phyloP scores from a whole-genome alignment of 2,113 vertebrate species.

The Meriones unguiculatus region DNA sequence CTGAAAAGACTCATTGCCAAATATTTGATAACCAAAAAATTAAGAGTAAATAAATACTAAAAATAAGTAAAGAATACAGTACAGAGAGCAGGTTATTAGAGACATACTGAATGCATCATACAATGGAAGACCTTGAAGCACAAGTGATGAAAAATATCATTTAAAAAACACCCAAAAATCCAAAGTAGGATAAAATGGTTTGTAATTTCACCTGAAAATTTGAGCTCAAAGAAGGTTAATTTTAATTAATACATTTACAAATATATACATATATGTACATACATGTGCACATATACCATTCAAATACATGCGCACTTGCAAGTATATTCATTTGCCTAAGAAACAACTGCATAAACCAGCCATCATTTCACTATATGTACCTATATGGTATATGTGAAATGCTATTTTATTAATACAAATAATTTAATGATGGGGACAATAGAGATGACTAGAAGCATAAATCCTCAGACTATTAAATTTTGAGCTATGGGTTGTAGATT shows the following conservation, averaged over 20 bases:
- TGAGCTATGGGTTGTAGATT: background rate
- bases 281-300: background rate
- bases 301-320: background rate
- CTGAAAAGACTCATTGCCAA: background rate
- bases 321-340: background rate
- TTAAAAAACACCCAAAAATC: background rate
- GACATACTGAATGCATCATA: background rate
- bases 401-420: background rate
- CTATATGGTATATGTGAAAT: background rate
- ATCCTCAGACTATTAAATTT: background rate
- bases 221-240: background rate
- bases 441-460: background rate
- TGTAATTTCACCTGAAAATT: background rate
- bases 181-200: background rate
- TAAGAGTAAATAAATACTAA: background rate
- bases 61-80: background rate
- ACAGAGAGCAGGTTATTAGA: background rate
- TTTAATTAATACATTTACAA: background rate
- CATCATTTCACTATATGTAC: background rate
- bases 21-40: background rate
- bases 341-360: background rate
- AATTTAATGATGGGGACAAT: background rate
- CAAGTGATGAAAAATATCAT: background rate
- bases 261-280: no score
- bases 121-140: background rate